Evolutionary conservation across 2,113 vertebrate species (phyloP).

Genomic region (Sterna hirundo): DNA sequence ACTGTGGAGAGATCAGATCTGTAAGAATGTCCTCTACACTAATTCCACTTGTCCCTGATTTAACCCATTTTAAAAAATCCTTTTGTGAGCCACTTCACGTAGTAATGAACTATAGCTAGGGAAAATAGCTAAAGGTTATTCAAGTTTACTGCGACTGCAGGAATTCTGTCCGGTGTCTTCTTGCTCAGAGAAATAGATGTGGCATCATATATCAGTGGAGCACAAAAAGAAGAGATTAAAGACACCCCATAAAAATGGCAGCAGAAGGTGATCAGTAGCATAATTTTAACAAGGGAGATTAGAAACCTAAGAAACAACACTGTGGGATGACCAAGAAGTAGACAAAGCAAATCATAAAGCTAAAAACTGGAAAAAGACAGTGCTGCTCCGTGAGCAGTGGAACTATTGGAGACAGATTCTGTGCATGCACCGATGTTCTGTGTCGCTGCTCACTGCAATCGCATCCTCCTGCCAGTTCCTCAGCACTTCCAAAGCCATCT

Average conservation of each 20-base stretch:
- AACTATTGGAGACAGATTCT: background rate
- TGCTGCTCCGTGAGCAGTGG: background rate
- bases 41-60: background rate
- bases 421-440: fast-evolving
- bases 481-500: background rate
- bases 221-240: background rate
- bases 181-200: background rate
- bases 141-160: background rate
- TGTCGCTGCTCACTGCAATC: background rate
- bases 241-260: background rate
- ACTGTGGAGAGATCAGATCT: background rate
- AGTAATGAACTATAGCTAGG: background rate
- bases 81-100: background rate
- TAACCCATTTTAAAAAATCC: background rate
- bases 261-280: background rate
- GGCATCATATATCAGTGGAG: background rate
- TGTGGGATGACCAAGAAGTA: background rate
- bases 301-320: background rate
- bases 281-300: background rate
- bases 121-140: background rate
- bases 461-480: background rate
- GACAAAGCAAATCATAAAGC: background rate
- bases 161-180: background rate
- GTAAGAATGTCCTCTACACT: background rate
- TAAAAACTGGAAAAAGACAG: background rate